Evolutionary conservation across 2,113 vertebrate species (phyloP).

Genomic region (Caloenas nicobarica): DNA sequence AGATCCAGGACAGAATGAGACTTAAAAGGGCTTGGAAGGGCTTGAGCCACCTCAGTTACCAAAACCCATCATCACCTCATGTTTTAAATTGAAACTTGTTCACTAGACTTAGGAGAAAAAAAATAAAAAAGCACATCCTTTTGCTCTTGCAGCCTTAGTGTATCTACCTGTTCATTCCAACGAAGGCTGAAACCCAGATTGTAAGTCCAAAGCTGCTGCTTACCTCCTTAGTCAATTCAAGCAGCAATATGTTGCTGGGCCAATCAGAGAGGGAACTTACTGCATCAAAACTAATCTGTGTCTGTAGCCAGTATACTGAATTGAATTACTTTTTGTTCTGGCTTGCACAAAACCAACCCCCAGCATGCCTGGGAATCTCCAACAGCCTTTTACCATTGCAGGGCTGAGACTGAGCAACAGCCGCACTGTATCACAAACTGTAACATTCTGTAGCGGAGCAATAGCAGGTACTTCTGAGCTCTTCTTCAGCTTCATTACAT

Average conservation of each 20-base stretch:
- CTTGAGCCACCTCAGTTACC: background rate
- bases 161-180: background rate
- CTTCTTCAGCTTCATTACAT: background rate
- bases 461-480: background rate
- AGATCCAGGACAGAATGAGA: background rate
- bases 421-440: fast-evolving
- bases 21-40: background rate
- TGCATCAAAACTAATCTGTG: background rate
- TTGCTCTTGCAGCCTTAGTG: background rate
- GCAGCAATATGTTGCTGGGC: background rate
- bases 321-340: background rate
- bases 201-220: background rate
- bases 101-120: background rate
- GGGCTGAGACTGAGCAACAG: background rate
- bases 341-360: background rate
- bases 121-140: background rate
- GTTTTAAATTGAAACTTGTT: background rate
- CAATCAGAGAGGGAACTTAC: background rate
- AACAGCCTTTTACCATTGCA: fast-evolving
- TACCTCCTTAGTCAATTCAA: background rate
- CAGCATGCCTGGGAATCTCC: background rate
- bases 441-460: background rate
- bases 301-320: background rate
- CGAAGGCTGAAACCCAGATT: background rate
- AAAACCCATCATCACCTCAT: background rate